A percentile compares a stretch with the other conserved stretches of the same genome.
phyloP scores from a whole-genome alignment of 2,888 invertebrate species.

The Xestobium rufovillosum region DNA sequence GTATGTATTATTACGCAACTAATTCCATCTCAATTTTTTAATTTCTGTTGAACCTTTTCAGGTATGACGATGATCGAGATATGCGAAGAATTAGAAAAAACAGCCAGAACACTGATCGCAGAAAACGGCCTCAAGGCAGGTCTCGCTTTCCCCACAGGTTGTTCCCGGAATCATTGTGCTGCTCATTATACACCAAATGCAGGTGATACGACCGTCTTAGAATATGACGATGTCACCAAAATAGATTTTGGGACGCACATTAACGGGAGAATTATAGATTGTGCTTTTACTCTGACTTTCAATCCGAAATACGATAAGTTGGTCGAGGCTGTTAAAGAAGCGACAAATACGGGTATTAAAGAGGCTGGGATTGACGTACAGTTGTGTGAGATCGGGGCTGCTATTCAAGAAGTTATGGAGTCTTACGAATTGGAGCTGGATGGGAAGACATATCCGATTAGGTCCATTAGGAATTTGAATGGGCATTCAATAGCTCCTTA shows the following conservation, averaged over 20 bases:
- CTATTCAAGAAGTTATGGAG: slow-evolving; percentile 99
- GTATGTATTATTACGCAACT: no score
- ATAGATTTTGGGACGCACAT: slow-evolving; percentile 99
- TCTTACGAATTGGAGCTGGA: slow-evolving; percentile 97
- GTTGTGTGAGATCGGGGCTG: slow-evolving; percentile 92
- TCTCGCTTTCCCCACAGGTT: slow-evolving; percentile 86
- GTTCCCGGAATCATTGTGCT: slow-evolving; percentile 97
- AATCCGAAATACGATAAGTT: slow-evolving; percentile 93
- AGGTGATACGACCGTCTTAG: slow-evolving; percentile 87
- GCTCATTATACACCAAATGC: slow-evolving; percentile 99
- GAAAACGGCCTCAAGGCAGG: slow-evolving; percentile 95
- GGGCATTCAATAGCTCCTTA: slow-evolving; percentile 99
- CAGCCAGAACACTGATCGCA: slow-evolving; percentile 82
- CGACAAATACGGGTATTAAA: slow-evolving; percentile 96
- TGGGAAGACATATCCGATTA: slow-evolving; percentile 92
- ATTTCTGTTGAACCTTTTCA: no score
- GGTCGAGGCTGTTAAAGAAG: slow-evolving; percentile 92
- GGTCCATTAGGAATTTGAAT: slow-evolving; percentile 96
- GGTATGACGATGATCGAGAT: slow-evolving; percentile 99
- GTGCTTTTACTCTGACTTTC: slow-evolving; percentile 96
- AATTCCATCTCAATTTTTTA: no score
- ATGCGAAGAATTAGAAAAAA: slow-evolving; percentile 91
- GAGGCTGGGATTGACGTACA: slow-evolving; percentile 88
- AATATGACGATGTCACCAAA: slow-evolving; percentile 96
- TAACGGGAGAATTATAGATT: slow-evolving; percentile 97